phyloP scores from a whole-genome alignment of 2,113 vertebrate species.

The human region GRCh38 chr3:50455001-50455500 shows the following conservation, averaged over 20 bases:
- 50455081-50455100: not conserved
- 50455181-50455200: not conserved
- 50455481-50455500: slow-evolving; percentile 90
- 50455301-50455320: slow-evolving; percentile 77
- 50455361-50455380: slow-evolving; percentile 85
- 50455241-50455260: slow-evolving; percentile 63
- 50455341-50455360: slow-evolving; percentile 87
- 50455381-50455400: slow-evolving; percentile 83
- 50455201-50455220: not conserved
- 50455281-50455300: slow-evolving; percentile 76
- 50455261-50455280: slow-evolving; percentile 76
- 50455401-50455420: slow-evolving; percentile 80
- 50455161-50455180: not conserved
- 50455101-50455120: not conserved
- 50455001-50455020: not conserved
- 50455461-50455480: slow-evolving; percentile 81
- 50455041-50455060: not conserved
- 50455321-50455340: slow-evolving; percentile 81
- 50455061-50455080: slow-evolving; percentile 4
- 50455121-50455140: not conserved
- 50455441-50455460: slow-evolving; percentile 83
- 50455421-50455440: slow-evolving; percentile 80
- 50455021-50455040: not conserved
- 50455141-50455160: fast-evolving
- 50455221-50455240: fast-evolving